Conservation (phyloP, 2,888 invertebrate genomes). For the Ophioninae sp. region DNA sequence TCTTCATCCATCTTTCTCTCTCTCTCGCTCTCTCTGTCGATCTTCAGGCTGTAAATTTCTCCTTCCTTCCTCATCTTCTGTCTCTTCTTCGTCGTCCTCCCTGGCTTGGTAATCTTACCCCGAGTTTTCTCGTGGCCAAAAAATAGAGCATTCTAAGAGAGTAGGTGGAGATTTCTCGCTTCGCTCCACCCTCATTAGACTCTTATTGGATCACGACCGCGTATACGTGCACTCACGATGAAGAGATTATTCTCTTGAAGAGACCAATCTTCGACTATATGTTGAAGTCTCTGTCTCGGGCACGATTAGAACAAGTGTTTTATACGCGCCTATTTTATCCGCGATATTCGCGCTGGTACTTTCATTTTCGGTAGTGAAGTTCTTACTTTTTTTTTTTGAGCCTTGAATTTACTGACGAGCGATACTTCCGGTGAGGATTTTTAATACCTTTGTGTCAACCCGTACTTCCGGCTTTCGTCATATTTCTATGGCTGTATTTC, state of each 20-base stretch:
- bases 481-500: not conserved
- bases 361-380: not conserved
- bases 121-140: conserved; percentile 65
- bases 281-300: conserved; percentile 46
- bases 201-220: conserved; percentile 73
- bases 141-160: conserved; percentile 79
- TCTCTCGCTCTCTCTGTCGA: conserved; percentile 50
- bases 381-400: not conserved
- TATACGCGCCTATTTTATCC: not conserved
- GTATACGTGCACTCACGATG: conserved; percentile 32
- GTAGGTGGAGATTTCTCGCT: conserved; percentile 79
- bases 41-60: conserved; percentile 35
- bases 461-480: not conserved
- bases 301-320: conserved; percentile 1
- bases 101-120: conserved; percentile 44
- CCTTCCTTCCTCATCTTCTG: conserved; percentile 54
- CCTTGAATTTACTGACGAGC: not conserved
- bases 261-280: conserved; percentile 19
- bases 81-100: conserved; percentile 52
- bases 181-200: conserved; percentile 79
- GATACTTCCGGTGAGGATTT: not conserved
- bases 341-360: not conserved
- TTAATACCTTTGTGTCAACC: not conserved
- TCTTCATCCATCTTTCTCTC: conserved; percentile 56
- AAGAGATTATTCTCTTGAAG: conserved; percentile 40